These are phyloP conservation scores for Tigriopus californicus DNA, from an alignment of 2,888 invertebrate species.

Conservation along the genomic window DNA sequence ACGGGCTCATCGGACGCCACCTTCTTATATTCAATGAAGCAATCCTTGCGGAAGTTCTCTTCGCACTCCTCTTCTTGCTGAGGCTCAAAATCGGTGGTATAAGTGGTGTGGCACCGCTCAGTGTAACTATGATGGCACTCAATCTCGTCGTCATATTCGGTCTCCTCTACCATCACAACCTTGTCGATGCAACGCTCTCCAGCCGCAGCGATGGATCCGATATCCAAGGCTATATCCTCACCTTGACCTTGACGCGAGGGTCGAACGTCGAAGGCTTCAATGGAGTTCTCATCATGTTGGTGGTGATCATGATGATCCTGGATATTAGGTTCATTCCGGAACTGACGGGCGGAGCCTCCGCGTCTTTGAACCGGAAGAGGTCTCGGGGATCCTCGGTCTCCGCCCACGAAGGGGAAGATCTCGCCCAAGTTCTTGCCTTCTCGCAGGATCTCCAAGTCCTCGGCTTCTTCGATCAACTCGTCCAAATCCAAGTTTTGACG, in stretches of 20 bases:
- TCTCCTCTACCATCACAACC: constrained; percentile 12
- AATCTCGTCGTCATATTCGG: constrained; percentile 8
- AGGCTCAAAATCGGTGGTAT: constrained; percentile 9
- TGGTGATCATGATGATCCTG: not conserved
- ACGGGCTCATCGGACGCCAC: constrained; percentile 1
- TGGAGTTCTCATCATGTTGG: not conserved
- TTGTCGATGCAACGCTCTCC: constrained; percentile 12
- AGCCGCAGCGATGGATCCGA: not conserved
- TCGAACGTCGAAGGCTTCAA: not conserved
- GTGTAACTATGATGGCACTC: constrained; percentile 3
- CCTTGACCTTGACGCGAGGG: not conserved
- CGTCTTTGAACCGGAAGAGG: not conserved
- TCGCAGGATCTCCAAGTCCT: not conserved
- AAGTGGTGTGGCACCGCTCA: constrained; percentile 5
- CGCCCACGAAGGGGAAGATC: not conserved
- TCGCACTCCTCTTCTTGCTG: constrained; percentile 14
- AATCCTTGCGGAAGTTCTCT: constrained; percentile 12
- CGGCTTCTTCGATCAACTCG: too few relatives aligned
- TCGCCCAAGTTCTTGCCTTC: not conserved
- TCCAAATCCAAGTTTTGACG: too few relatives aligned
- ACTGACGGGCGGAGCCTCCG: not conserved
- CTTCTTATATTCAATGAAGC: constrained; percentile 13
- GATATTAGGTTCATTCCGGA: not conserved
- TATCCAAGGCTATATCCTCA: constrained; percentile 1
- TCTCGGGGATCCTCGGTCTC: not conserved